A percentile compares a stretch with the other conserved stretches of the same genome.
These are phyloP conservation scores for Rhincodon typus DNA, from an alignment of 2,797 vertebrate genomes.

Conservation along the genomic window DNA sequence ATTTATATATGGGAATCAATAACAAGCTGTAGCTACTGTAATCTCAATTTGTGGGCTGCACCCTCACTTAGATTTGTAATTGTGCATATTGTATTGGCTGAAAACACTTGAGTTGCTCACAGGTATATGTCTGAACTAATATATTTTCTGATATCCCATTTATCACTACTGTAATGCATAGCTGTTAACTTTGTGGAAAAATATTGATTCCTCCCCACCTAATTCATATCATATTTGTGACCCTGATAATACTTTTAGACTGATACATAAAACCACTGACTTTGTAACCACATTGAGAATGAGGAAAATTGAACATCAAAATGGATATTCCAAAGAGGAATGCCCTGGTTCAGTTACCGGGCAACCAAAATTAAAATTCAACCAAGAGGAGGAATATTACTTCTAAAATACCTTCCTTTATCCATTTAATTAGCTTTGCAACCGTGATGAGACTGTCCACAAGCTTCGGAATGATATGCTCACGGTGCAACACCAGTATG, in stretches of 20 bases:
- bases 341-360: not conserved
- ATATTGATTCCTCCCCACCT: not conserved
- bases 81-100: not conserved
- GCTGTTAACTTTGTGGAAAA: not conserved
- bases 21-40: not conserved
- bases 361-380: not conserved
- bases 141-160: not conserved
- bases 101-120: not conserved
- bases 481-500: slow-evolving; percentile 47
- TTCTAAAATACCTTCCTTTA: not conserved
- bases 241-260: not conserved
- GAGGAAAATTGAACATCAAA: not conserved
- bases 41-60: not conserved
- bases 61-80: not conserved
- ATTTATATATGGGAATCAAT: not conserved
- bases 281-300: not conserved
- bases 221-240: not conserved
- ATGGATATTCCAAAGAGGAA: not conserved
- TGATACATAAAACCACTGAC: not conserved
- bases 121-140: not conserved
- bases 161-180: not conserved
- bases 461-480: slow-evolving; percentile 46
- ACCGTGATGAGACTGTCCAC: slow-evolving; percentile 44
- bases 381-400: not conserved
- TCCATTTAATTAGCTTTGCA: slow-evolving; percentile 42